phyloP scores from a whole-genome alignment of 2,797 vertebrate genomes.

The Xyrichtys novacula region DNA sequence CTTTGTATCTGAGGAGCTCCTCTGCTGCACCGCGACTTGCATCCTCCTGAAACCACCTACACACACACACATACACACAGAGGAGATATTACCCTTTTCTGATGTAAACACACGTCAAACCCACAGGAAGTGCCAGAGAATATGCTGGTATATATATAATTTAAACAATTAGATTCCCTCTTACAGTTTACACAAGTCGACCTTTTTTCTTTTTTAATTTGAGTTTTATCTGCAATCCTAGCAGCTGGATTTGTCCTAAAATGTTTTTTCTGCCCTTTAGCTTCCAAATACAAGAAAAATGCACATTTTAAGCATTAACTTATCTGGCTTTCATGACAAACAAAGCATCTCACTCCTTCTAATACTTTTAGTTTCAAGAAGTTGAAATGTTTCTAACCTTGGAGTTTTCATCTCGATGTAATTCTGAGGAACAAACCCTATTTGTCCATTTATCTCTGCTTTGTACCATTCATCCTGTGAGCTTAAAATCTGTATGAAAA shows the following conservation, averaged over 20 bases:
- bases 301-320: too few relatives aligned
- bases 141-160: too few relatives aligned
- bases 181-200: too few relatives aligned
- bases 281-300: too few relatives aligned
- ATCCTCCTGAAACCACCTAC: slow-evolving; percentile 77
- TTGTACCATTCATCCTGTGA: slow-evolving; percentile 92
- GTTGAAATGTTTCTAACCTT: slow-evolving; percentile 79
- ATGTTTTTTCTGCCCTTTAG: too few relatives aligned
- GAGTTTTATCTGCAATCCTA: too few relatives aligned
- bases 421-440: slow-evolving; percentile 94
- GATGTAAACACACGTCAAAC: neutral
- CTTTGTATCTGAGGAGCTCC: slow-evolving; percentile 84
- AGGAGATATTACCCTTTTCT: neutral
- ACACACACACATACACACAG: slow-evolving; percentile 4
- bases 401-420: slow-evolving; percentile 89
- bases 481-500: slow-evolving; percentile 86
- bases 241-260: too few relatives aligned
- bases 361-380: neutral
- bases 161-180: too few relatives aligned
- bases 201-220: too few relatives aligned
- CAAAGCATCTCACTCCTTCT: neutral
- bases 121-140: neutral
- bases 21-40: slow-evolving; percentile 85
- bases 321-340: neutral
- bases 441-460: slow-evolving; percentile 91